phyloP scores from a whole-genome alignment of 2,797 vertebrate genomes.

The Melopsittacus undulatus region DNA sequence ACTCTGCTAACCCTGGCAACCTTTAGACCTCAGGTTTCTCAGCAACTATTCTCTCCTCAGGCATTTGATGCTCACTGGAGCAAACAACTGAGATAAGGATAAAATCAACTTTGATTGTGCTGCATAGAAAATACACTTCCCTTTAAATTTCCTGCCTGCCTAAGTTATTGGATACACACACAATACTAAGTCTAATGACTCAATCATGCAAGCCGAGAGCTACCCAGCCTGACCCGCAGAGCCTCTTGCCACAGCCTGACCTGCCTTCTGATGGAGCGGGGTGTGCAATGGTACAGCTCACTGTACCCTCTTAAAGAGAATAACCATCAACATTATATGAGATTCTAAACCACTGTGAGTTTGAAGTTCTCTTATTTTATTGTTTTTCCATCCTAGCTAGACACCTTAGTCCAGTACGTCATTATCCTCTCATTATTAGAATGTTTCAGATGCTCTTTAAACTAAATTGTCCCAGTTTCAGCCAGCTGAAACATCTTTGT shows the following conservation, averaged over 20 bases:
- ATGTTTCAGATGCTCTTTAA: not conserved
- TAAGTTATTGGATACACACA: constrained; percentile 17
- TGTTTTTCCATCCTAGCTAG: not conserved
- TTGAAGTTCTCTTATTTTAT: not conserved
- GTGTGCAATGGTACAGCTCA: not conserved
- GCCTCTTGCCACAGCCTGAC: not conserved
- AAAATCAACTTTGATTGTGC: constrained; percentile 48
- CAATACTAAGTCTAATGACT: not conserved
- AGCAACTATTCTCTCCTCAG: not conserved
- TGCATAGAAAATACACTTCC: constrained; percentile 54
- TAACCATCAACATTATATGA: rapidly evolving
- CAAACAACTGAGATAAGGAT: constrained; percentile 37
- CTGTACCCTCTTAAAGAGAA: not conserved
- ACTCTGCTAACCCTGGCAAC: not conserved
- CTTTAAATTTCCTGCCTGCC: constrained; percentile 57
- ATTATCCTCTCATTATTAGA: not conserved
- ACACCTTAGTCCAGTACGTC: not conserved
- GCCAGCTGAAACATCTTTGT: not conserved
- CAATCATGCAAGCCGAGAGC: constrained; percentile 8
- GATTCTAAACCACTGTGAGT: not conserved
- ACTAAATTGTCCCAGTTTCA: not conserved
- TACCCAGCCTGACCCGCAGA: not conserved
- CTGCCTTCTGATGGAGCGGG: not conserved
- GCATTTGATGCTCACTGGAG: constrained; percentile 28
- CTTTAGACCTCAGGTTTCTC: not conserved